phyloP scores from a whole-genome alignment of 2,113 vertebrate species.

The Polypterus senegalus region DNA sequence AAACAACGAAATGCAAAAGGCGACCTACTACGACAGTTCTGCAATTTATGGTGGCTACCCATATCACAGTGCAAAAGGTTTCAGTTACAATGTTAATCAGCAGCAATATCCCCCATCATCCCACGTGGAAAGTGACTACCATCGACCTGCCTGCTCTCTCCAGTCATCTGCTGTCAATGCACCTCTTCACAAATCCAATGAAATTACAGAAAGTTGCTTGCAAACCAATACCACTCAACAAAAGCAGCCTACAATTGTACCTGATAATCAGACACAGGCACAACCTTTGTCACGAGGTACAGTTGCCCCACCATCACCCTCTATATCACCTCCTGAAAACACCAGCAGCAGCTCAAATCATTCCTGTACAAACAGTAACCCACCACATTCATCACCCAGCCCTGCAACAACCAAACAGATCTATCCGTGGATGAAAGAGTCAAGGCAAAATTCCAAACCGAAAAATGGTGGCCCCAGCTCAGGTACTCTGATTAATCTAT shows the following conservation, averaged over 20 bases:
- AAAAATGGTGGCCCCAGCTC: conserved; percentile 90
- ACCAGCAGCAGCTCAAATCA: conserved; percentile 64
- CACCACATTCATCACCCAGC: conserved; percentile 67
- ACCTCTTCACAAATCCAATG: conserved; percentile 73
- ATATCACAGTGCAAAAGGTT: conserved; percentile 96
- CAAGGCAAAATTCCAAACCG: conserved; percentile 92
- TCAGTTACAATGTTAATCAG: conserved; percentile 92
- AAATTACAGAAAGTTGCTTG: conserved; percentile 78
- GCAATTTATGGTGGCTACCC: conserved; percentile 97
- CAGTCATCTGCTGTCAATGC: conserved; percentile 73
- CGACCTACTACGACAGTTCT: conserved; percentile 98
- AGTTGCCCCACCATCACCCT: conserved; percentile 49
- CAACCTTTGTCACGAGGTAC: conserved; percentile 49
- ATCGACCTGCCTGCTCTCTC: conserved; percentile 87
- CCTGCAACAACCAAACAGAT: conserved; percentile 75
- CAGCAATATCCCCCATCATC: conserved; percentile 81
- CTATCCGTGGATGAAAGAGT: conserved; percentile 98
- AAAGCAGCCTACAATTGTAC: conserved; percentile 55
- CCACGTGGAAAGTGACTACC: conserved; percentile 87
- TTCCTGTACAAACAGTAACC: conserved; percentile 53
- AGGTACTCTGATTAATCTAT: conserved; percentile 57
- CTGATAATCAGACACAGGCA: conserved; percentile 58
- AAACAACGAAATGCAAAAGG: conserved; percentile 99
- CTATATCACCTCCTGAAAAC: conserved; percentile 72
- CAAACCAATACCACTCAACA: conserved; percentile 65